Conservation (phyloP, 64 coral and sea anemone species). For the Dendrophyllia cribrosa region DNA sequence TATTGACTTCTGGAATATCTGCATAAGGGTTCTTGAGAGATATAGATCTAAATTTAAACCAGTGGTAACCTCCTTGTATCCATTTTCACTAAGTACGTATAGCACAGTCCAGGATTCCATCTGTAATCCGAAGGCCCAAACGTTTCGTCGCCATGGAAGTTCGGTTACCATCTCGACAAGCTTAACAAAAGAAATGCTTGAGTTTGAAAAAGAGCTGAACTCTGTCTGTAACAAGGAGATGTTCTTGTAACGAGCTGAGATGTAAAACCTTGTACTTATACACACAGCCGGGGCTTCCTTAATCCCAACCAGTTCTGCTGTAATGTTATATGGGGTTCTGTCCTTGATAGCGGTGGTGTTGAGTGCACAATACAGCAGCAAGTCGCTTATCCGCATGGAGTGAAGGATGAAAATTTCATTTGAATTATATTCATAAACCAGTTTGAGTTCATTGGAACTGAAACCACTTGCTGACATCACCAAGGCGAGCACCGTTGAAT, state of each 20-base stretch:
- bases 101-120: conserved; percentile 49
- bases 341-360: conserved; percentile 16
- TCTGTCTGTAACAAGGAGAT: neutral
- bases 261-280: conserved; percentile 31
- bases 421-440: neutral
- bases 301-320: conserved; percentile 18
- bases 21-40: neutral
- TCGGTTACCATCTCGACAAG: conserved; percentile 18
- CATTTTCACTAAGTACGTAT: neutral
- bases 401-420: conserved; percentile 1
- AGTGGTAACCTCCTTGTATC: neutral
- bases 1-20: conserved; percentile 28
- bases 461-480: conserved; percentile 39
- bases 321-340: conserved; percentile 22
- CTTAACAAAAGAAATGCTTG: conserved; percentile 3
- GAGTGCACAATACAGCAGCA: conserved; percentile 28
- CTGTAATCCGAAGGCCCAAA: conserved; percentile 15
- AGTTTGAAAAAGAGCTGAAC: conserved; percentile 5
- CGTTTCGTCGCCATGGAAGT: conserved; percentile 58
- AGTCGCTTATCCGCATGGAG: conserved; percentile 8
- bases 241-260: conserved; percentile 16
- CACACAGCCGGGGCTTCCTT: neutral
- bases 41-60: neutral
- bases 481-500: conserved; percentile 1
- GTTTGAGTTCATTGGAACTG: neutral